A percentile compares a stretch with the other conserved stretches of the same genome.
Evolutionary conservation across 2,888 invertebrate genomes (phyloP).

Genomic region (Acanthosepion pharaonis): DNA sequence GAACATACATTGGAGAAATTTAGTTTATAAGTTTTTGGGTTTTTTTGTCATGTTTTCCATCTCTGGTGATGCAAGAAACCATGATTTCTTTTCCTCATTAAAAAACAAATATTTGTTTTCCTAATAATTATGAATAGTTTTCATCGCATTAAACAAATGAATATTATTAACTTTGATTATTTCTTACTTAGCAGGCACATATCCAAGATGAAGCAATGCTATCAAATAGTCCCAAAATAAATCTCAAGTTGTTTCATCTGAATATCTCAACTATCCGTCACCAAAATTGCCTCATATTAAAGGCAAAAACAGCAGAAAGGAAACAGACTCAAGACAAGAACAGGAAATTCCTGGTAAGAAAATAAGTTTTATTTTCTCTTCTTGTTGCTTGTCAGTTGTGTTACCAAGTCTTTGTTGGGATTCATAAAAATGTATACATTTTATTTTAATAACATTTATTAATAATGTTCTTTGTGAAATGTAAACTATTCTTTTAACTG

Average conservation of each 20-base stretch:
- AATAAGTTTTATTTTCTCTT: neutral
- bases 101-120: too few species aligned
- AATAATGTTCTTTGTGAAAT: neutral
- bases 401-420: too few species aligned
- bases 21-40: too few species aligned
- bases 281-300: constrained; percentile 33
- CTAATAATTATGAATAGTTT: neutral
- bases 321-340: neutral
- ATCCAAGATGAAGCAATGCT: neutral
- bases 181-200: neutral
- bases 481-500: neutral
- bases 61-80: neutral
- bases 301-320: neutral
- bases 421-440: too few species aligned
- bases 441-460: neutral
- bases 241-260: neutral
- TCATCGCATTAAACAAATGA: neutral
- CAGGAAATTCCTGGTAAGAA: neutral
- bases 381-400: neutral
- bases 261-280: neutral
- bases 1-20: too few species aligned
- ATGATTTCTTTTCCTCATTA: too few species aligned
- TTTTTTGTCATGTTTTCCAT: neutral
- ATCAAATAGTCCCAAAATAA: neutral
- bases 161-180: neutral